Evolutionary conservation across 2,888 invertebrate species (phyloP).

Genomic region (Lithophane ornitopus): DNA sequence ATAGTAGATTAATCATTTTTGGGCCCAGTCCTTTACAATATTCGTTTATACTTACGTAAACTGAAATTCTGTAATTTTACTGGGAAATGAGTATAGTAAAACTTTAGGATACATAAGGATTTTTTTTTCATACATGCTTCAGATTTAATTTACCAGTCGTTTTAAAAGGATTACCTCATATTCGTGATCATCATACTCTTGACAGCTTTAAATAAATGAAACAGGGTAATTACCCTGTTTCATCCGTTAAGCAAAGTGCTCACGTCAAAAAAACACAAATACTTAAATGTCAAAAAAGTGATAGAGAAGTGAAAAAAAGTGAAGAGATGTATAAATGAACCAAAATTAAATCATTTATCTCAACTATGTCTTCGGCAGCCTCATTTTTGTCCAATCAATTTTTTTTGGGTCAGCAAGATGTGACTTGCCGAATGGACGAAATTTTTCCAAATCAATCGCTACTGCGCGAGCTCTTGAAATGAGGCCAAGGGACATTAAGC

Average conservation of each 20-base stretch:
- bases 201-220: background rate
- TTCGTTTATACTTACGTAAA: background rate
- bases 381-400: conserved; percentile 31
- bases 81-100: background rate
- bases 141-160: background rate
- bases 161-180: background rate
- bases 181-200: background rate
- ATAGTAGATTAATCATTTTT: conserved; percentile 18
- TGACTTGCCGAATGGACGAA: conserved; percentile 11
- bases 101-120: background rate
- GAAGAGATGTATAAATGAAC: too few species aligned
- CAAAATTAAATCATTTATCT: conserved; percentile 29
- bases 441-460: conserved; percentile 34
- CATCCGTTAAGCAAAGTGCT: background rate
- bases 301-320: too few species aligned
- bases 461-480: background rate
- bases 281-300: background rate
- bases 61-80: background rate
- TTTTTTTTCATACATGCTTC: background rate
- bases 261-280: background rate
- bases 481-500: conserved; percentile 7
- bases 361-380: conserved; percentile 5
- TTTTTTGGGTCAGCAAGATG: conserved; percentile 25
- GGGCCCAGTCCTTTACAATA: background rate
- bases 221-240: background rate